Conservation (phyloP, 2,113 vertebrate genomes). For the Elachura formosa region DNA sequence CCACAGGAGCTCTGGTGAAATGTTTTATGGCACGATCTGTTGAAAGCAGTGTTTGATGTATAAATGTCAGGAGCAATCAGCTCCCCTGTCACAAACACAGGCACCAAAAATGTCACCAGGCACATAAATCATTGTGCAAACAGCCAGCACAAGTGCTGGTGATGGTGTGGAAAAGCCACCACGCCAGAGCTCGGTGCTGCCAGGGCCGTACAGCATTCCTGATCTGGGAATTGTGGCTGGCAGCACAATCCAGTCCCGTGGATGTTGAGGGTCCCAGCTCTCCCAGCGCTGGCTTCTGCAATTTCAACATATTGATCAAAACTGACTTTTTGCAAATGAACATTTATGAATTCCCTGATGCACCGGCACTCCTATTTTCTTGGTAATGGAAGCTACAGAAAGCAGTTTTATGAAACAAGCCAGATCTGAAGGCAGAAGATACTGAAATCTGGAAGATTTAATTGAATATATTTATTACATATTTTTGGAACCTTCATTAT, state of each 20-base stretch:
- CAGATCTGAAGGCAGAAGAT: slow-evolving; percentile 47
- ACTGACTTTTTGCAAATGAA: neutral
- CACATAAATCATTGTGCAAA: neutral
- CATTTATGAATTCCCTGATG: neutral
- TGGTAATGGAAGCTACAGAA: neutral
- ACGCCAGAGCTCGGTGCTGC: neutral
- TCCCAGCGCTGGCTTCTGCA: fast-evolving
- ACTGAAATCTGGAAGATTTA: slow-evolving; percentile 62
- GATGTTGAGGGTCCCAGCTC: fast-evolving
- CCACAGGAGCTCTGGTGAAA: neutral
- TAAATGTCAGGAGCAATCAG: slow-evolving; percentile 29
- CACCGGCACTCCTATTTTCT: neutral
- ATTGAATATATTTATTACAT: slow-evolving; percentile 63
- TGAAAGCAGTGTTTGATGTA: slow-evolving; percentile 35
- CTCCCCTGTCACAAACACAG: neutral
- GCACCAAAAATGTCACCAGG: neutral
- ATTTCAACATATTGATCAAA: neutral
- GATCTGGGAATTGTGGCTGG: fast-evolving
- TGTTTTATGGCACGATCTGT: neutral
- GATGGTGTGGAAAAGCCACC: neutral
- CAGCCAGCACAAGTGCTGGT: neutral
- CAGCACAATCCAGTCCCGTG: neutral
- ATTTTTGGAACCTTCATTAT: slow-evolving; percentile 69
- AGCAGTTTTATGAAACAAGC: neutral
- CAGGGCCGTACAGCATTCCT: fast-evolving